phyloP scores from a whole-genome alignment of 1,140 invertebrate genomes.

The Ectropis grisescens region DNA sequence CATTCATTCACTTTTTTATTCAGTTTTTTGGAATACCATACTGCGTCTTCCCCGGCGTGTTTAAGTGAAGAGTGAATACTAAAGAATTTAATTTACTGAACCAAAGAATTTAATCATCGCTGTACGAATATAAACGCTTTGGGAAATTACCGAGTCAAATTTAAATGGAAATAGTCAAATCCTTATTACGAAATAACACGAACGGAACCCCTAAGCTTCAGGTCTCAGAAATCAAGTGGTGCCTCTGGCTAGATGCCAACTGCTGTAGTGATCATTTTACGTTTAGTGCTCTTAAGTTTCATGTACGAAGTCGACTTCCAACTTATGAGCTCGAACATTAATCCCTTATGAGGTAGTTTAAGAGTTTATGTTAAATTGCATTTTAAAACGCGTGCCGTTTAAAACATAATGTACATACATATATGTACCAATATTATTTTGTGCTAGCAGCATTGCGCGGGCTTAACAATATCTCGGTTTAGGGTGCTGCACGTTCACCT shows the following conservation, averaged over 20 bases:
- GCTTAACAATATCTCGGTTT: not conserved
- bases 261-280: constrained; percentile 31
- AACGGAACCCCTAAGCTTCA: no score
- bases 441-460: not conserved
- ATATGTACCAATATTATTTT: constrained; percentile 1
- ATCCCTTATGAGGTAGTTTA: constrained; percentile 1
- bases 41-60: no score
- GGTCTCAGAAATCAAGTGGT: constrained; percentile 24
- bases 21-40: no score
- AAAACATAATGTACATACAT: not conserved
- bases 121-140: constrained; percentile 8
- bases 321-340: constrained; percentile 41
- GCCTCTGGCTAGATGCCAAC: constrained; percentile 28
- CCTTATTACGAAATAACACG: no score
- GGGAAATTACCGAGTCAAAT: constrained; percentile 15
- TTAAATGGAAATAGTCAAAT: no score
- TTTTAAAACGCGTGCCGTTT: not conserved
- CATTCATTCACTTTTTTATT: no score
- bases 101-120: constrained; percentile 3
- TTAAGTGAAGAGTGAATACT: constrained; percentile 2
- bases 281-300: constrained; percentile 52
- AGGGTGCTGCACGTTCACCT: not conserved
- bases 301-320: constrained; percentile 34
- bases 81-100: constrained; percentile 10
- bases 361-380: not conserved